Base-by-base conservation (phyloP, 2,797 vertebrate genomes). In the Sebastes steindachneri region DNA sequence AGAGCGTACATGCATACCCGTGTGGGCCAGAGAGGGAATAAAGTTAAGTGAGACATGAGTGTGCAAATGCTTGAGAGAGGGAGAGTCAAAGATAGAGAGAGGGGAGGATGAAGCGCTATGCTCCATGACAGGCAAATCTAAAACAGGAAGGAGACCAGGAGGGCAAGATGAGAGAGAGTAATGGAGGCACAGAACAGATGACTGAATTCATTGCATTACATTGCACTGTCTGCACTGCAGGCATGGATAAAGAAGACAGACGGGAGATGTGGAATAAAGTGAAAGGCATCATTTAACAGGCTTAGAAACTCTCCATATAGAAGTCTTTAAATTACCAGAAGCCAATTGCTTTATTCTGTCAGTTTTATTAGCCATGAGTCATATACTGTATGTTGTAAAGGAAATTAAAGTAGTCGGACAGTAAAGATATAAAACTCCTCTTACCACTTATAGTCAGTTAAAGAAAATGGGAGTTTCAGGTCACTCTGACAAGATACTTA, bases 171-270 rank as follows among this genome's bases (percentile, higher is more conserved):
- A 81, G 76, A 69, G 75, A 53, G 70, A 79, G 80, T 86, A 86
- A 90, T 86, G 85, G 80, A 84, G 63, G 57, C 83, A 79, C 77
- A 82, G 78, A 83, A 41, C 76, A 89, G 85, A 84, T 71, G 72
- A 80, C 79, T 71, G 77, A 80, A 88, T 73, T 83, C 73, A 86
- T 79, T 80, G 82, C 80, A 86, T 89, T 87, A 88, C 75, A 84
- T 28, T 57, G 73, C 80, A 72, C 71, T 59, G 86, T 76, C 84
- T 86, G 80, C 74, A 80, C 76, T 72, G 77, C 70, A 83, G 82
- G 57, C 62, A 60, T 29, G 15, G 78, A 75, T 21, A 31, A 8
- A 82, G 21, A 7, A 25, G 75, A 67, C 35, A 72, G 82, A 73
- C 31, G 15, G 35, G 57, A 75, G 69, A 11, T 60, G 65, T 14